Percentiles rank a stretch among this genome's conserved stretches.
phyloP scores from a whole-genome alignment of 2,113 vertebrate species.

The Xyliphius kryptos region DNA sequence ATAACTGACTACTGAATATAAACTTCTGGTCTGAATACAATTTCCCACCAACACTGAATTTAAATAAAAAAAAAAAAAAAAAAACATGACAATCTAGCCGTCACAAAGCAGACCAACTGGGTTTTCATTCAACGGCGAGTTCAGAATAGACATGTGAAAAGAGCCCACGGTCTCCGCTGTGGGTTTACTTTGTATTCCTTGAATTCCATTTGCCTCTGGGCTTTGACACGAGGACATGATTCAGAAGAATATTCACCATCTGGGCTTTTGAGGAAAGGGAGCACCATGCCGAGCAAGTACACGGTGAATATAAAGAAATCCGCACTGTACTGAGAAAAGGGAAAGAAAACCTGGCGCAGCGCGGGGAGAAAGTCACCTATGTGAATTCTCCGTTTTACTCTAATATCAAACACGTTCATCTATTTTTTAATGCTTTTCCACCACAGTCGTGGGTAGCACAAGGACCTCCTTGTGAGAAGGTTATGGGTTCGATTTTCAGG shows the following conservation, averaged over 20 bases:
- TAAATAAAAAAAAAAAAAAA: conserved; percentile 14
- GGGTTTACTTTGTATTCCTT: conserved; percentile 47
- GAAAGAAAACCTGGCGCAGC: too few relatives aligned
- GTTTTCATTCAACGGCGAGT: conserved; percentile 52
- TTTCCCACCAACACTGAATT: neutral
- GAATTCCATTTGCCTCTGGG: conserved; percentile 41
- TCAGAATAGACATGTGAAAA: conserved; percentile 50
- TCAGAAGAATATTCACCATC: conserved; percentile 36
- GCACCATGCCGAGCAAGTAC: conserved; percentile 16
- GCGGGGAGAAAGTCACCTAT: neutral
- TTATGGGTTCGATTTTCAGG: too few relatives aligned
- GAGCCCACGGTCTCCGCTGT: conserved; percentile 39
- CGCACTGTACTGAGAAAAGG: neutral
- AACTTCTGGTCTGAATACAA: conserved; percentile 10
- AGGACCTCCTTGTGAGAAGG: too few relatives aligned
- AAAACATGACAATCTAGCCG: neutral
- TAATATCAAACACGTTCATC: too few relatives aligned
- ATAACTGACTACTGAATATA: conserved; percentile 2
- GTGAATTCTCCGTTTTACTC: too few relatives aligned
- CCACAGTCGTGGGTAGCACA: too few relatives aligned
- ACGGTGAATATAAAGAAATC: too few relatives aligned
- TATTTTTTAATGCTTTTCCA: too few relatives aligned
- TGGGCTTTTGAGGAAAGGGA: conserved; percentile 23
- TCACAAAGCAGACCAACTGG: conserved; percentile 9
- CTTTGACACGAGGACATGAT: conserved; percentile 14